Conservation (phyloP, 2,888 invertebrate genomes). For the Drosophila greeni region DNA sequence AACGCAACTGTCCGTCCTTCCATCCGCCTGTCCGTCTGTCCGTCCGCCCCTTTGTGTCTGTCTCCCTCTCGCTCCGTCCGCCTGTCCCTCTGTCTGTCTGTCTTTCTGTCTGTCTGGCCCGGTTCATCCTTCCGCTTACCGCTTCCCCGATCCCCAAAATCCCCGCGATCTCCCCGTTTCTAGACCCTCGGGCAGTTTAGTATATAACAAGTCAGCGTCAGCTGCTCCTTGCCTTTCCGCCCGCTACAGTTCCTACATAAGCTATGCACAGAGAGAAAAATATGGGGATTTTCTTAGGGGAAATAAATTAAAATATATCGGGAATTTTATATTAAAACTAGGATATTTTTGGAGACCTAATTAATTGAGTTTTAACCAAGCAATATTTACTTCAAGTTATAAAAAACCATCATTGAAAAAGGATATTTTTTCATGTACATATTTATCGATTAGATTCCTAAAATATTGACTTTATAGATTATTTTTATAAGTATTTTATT, state of each 20-base stretch:
- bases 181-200: constrained; percentile 55
- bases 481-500: too few relatives aligned
- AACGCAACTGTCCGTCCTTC: constrained; percentile 60
- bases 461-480: background rate
- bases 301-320: too few relatives aligned
- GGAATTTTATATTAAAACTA: too few relatives aligned
- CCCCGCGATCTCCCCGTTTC: constrained; percentile 23
- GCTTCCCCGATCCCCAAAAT: constrained; percentile 25
- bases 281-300: background rate
- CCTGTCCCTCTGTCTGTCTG: constrained; percentile 43
- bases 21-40: constrained; percentile 30
- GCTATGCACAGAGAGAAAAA: background rate
- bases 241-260: constrained; percentile 25
- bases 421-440: too few relatives aligned
- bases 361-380: background rate
- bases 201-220: constrained; percentile 73
- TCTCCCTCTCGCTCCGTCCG: constrained; percentile 14
- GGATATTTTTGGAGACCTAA: background rate
- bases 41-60: constrained; percentile 39
- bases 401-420: too few relatives aligned
- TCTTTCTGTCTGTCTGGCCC: constrained; percentile 52
- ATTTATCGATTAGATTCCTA: too few relatives aligned
- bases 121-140: constrained; percentile 65
- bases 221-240: constrained; percentile 54
- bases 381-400: too few relatives aligned